Base-by-base conservation (phyloP, 1,140 invertebrate species). In the Hylaeus volcanicus region DNA sequence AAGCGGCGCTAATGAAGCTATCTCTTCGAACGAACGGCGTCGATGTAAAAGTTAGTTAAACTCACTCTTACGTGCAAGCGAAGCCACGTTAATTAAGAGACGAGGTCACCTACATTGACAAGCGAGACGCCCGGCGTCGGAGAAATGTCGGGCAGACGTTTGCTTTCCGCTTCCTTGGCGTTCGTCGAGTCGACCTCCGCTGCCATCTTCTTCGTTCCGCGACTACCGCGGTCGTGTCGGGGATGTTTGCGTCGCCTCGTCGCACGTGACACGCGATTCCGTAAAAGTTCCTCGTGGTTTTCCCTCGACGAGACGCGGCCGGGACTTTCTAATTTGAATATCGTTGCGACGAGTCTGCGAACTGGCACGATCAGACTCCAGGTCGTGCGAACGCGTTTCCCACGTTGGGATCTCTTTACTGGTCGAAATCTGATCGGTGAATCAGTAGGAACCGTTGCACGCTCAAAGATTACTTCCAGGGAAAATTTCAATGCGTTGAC, bases 1-100 rank as follows among this genome's bases (percentile, higher is more conserved):
- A 91, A 90, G 86, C 82, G 76, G 87, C 83, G 85, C 89, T 91
- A 91, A 91, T 90, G 90, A 92, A 91, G 90, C 87, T 89, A 92
- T 91, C 89, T 88, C 82, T 71, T 14, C 8, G 65, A 3, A 48
- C 45, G 63, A 15, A 63, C 45, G 79, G 58, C 75, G 75, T 70
- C 81, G 77, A 87, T 85, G 88, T 91, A 91, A 91, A 91, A 91
- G 90, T 90, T 88, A 85, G 89, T 88, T 90, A 87, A 89, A 89
- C 84, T 87, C 86, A 78, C 81, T 73, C 63, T 80, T 82, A 82
- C 81, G 74, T 79, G 45, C 65, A 39, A 63, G 80, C 74, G 71
- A 69, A 39, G 82, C 81, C 86, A 88, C 88, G 88, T 88, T 91
- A 91, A 92, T 91, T 89, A 90, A 90, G 86, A 91, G 88, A 91